Percentiles rank a stretch among this genome's conserved stretches.
Conservation (phyloP, 2,888 invertebrate genomes). For the Tolmerus cingulatus region DNA sequence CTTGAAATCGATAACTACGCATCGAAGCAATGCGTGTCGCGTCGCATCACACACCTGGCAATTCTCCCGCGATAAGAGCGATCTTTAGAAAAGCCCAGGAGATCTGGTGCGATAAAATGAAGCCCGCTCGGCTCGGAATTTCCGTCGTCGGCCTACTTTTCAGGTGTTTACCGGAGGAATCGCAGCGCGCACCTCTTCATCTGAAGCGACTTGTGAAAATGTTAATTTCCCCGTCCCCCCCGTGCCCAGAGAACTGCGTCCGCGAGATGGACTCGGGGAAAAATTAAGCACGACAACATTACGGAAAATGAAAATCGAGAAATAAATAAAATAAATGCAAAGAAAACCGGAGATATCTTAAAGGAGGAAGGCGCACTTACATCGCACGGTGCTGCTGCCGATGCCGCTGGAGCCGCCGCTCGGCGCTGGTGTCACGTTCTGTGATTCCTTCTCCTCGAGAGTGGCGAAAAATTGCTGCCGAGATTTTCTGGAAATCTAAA, state of each 20-base stretch:
- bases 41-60: not conserved
- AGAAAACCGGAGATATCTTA: not conserved
- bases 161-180: conserved; percentile 18
- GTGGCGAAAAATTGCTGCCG: not conserved
- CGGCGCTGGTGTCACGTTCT: not conserved
- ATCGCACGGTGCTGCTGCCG: conserved; percentile 7
- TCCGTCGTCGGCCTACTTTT: conserved; percentile 35
- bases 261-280: not conserved
- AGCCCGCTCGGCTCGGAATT: conserved; percentile 2
- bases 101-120: conserved; percentile 14
- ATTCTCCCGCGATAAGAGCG: not conserved
- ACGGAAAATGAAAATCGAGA: not conserved
- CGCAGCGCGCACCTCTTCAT: not conserved
- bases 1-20: not conserved
- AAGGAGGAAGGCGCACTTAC: not conserved
- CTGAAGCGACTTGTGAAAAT: not conserved
- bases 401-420: not conserved
- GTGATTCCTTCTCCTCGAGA: not conserved
- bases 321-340: not conserved
- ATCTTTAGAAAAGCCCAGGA: conserved; percentile 4
- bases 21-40: not conserved
- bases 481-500: not conserved
- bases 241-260: not conserved
- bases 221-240: not conserved
- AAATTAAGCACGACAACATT: not conserved